Percentiles rank a stretch among this genome's conserved stretches.
Conservation (phyloP, 2,113 vertebrate species). For the Tichodroma muraria region DNA sequence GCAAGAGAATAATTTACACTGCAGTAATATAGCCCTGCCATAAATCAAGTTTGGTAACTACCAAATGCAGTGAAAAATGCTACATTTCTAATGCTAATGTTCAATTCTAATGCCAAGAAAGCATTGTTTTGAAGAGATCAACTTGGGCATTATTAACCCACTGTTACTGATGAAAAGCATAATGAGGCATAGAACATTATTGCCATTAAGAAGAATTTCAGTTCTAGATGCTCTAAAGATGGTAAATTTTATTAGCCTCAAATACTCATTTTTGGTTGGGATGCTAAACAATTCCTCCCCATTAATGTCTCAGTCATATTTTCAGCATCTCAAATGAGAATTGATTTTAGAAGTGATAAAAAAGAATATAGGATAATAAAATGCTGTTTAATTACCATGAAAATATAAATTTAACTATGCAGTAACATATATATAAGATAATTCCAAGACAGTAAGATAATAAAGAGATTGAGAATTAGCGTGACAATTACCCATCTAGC, state of each 20-base stretch:
- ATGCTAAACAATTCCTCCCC: not conserved
- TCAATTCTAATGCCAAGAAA: not conserved
- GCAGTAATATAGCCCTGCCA: not conserved
- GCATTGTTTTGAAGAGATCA: not conserved
- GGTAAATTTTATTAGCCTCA: conserved; percentile 5
- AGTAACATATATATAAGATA: not conserved
- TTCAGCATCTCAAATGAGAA: not conserved
- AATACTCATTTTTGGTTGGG: not conserved
- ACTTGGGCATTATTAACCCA: conserved; percentile 6
- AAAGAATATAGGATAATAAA: conserved; percentile 23
- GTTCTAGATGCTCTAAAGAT: conserved; percentile 10
- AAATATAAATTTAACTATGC: not conserved
- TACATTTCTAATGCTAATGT: not conserved
- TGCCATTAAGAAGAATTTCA: conserved; percentile 36
- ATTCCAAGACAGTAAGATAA: not conserved
- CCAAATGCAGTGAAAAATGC: conserved; percentile 41
- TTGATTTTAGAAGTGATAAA: not conserved
- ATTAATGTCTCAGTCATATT: not conserved
- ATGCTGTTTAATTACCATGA: not conserved
- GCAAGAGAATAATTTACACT: not conserved
- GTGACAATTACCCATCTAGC: not conserved
- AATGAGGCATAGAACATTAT: conserved; percentile 31
- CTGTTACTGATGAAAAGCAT: not conserved
- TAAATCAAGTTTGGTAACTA: conserved; percentile 44
- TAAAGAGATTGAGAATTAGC: not conserved